Conservation (phyloP, 2,113 vertebrate species). For the Poicephalus meyeri region DNA sequence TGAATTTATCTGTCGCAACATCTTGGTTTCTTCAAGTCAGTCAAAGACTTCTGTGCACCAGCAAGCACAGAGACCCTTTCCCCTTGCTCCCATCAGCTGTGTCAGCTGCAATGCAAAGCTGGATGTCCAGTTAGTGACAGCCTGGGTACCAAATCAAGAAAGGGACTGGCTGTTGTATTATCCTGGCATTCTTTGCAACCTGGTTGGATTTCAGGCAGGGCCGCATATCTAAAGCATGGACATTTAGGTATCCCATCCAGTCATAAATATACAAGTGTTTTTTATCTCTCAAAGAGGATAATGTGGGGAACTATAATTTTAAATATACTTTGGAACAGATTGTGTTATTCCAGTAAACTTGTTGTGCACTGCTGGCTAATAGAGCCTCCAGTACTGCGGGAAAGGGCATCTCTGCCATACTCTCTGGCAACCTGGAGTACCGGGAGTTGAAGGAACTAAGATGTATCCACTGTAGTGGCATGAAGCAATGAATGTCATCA, state of each 20-base stretch:
- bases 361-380: rapidly evolving
- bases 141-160: not conserved
- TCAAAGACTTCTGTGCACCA: not conserved
- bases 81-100: not conserved
- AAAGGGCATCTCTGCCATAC: not conserved
- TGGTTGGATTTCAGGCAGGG: not conserved
- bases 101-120: not conserved
- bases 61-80: not conserved
- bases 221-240: not conserved
- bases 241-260: not conserved
- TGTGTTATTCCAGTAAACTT: not conserved
- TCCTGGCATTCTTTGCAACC: not conserved
- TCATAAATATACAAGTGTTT: not conserved
- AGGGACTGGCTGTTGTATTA: not conserved
- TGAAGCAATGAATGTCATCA: not conserved
- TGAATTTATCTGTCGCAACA: no score
- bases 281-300: not conserved
- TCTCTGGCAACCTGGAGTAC: not conserved
- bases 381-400: not conserved
- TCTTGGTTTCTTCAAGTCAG: not conserved
- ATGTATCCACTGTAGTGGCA: not conserved
- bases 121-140: not conserved
- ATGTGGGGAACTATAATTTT: not conserved
- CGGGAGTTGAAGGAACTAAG: not conserved
- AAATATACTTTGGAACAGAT: not conserved